A percentile compares a stretch with the other conserved stretches of the same genome.
These are phyloP conservation scores for Philopotamus ludificatus DNA, from an alignment of 1,140 invertebrate species.

Conservation along the genomic window DNA sequence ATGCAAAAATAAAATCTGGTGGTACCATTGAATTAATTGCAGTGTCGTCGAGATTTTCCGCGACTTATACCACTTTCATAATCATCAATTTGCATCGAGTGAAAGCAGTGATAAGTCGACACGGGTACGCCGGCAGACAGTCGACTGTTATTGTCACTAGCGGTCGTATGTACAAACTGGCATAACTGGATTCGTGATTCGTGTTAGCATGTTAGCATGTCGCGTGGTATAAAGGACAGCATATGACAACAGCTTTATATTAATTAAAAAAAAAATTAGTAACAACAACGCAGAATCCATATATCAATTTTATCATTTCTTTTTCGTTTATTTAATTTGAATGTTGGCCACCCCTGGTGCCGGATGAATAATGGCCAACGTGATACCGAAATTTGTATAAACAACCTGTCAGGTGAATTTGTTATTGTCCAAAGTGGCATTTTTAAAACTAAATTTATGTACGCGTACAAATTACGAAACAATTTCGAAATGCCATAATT, in stretches of 20 bases:
- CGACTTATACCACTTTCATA: too few relatives aligned
- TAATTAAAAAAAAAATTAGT: not conserved
- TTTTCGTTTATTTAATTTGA: too few relatives aligned
- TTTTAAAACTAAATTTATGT: not conserved
- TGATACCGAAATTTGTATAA: not conserved
- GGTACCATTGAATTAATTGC: too few relatives aligned
- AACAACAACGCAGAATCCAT: not conserved
- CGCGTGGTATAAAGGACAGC: conserved; percentile 5
- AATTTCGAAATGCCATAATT: not conserved
- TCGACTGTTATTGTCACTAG: not conserved
- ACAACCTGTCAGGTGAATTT: not conserved
- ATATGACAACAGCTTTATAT: not conserved
- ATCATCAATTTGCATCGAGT: not conserved
- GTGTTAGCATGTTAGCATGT: conserved; percentile 28
- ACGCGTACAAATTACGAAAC: not conserved
- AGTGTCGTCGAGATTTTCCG: too few relatives aligned
- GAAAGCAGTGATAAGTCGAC: conserved; percentile 8
- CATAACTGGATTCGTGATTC: conserved; percentile 21
- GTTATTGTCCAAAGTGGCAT: not conserved
- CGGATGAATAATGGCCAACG: not conserved
- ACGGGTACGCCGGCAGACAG: not conserved
- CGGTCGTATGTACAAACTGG: conserved; percentile 12
- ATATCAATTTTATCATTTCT: too few relatives aligned
- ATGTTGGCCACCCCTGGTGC: not conserved
- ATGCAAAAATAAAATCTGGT: too few relatives aligned